A percentile compares a stretch with the other conserved stretches of the same genome.
phyloP scores from a whole-genome alignment of 2,888 invertebrate genomes.

The Iselma pallidipennis region DNA sequence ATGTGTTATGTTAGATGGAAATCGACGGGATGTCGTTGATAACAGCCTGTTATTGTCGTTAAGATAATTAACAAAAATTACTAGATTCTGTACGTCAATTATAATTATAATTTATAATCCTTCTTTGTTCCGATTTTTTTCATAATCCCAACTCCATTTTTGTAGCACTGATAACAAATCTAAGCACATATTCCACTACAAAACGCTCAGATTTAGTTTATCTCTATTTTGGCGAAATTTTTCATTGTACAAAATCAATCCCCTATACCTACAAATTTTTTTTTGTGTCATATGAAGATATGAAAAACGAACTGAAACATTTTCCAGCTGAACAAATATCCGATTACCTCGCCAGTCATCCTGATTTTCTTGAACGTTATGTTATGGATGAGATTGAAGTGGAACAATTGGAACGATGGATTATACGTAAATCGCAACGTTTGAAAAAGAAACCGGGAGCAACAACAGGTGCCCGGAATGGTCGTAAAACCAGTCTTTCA shows the following conservation, averaged over 20 bases:
- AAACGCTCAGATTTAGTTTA: neutral
- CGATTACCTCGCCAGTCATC: slow-evolving; percentile 63
- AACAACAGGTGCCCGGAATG: slow-evolving; percentile 40
- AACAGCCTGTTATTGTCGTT: neutral
- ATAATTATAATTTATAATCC: too few relatives aligned
- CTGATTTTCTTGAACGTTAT: slow-evolving; percentile 68
- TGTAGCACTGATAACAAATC: too few relatives aligned
- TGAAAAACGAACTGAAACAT: slow-evolving; percentile 5
- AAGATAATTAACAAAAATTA: too few relatives aligned
- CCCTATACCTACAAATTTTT: neutral
- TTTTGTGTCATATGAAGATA: neutral
- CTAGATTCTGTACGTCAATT: too few relatives aligned
- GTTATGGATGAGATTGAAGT: slow-evolving; percentile 65
- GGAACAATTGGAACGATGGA: slow-evolving; percentile 69
- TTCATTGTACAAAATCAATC: neutral
- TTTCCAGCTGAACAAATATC: slow-evolving; percentile 55
- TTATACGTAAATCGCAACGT: slow-evolving; percentile 61
- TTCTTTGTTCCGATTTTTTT: too few relatives aligned
- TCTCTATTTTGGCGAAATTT: neutral
- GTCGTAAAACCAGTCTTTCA: slow-evolving; percentile 61
- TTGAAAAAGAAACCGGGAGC: slow-evolving; percentile 53
- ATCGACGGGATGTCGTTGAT: neutral
- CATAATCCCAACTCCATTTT: too few relatives aligned
- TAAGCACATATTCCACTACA: too few relatives aligned
- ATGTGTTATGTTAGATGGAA: slow-evolving; percentile 13